Evolutionary conservation across 2,797 vertebrate genomes (phyloP).

Genomic region (Capromys pilorides): DNA sequence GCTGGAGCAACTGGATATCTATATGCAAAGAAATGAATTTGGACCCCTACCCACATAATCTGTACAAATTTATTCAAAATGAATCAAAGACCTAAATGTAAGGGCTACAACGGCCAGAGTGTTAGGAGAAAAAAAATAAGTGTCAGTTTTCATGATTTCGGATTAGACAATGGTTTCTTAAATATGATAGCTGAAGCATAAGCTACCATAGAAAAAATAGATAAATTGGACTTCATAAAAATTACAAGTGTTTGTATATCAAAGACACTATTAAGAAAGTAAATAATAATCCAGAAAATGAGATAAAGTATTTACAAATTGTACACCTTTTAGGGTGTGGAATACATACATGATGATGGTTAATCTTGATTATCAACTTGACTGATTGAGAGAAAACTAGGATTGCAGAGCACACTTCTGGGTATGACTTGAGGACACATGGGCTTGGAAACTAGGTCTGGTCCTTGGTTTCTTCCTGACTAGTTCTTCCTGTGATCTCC

Average conservation of each 20-base stretch:
- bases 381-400: neutral
- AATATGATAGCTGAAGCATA: neutral
- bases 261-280: neutral
- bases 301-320: slow-evolving; percentile 16
- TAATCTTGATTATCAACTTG: neutral
- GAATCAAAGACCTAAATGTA: neutral
- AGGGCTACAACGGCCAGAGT: neutral
- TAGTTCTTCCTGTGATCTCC: neutral
- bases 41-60: neutral
- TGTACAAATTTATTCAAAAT: neutral
- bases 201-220: neutral
- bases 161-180: neutral
- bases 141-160: neutral
- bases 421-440: neutral
- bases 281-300: neutral
- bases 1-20: neutral
- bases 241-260: neutral
- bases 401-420: neutral
- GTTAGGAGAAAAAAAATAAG: neutral
- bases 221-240: neutral
- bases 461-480: neutral
- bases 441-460: neutral
- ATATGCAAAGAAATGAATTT: neutral
- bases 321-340: neutral
- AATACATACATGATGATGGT: neutral